Base-by-base conservation (phyloP, 2,797 vertebrate genomes). In the Manis pentadactyla region DNA sequence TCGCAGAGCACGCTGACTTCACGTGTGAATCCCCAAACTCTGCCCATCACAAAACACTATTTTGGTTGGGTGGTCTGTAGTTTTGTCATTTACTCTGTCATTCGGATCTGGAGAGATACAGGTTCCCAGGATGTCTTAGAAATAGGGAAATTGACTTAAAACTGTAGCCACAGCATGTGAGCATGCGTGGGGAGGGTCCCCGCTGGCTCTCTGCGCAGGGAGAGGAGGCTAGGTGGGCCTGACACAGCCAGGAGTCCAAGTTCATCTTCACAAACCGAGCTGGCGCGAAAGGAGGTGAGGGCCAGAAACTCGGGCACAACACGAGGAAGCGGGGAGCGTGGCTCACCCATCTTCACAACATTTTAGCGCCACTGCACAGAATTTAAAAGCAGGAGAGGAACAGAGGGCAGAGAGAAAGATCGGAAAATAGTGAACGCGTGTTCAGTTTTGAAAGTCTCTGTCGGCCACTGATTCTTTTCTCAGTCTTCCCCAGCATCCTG, bases 111-210 rank as follows among this genome's bases (percentile, higher is more conserved):
- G 17, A n/a, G 68, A 75, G 34, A 21, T 49, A 27, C 51, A 23
- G 14, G 29, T 6, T 46, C 46, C 46, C 46, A 23, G 53, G 14
- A 53, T 49, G 75, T 42, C 63, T 46, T 42, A 39, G 61, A 53
- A 34, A 42, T 37, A 13, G 23, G n/a, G 18, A 39, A 71, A 63
- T 34, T 49, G 23, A 51, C 69, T 57, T 71, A 17, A 68, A 39
- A 51, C 18, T n/a, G 11, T 1, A 29, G 37, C 37, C 18, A 37
- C 23, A 21, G 14, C 3, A 29, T 7, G 7, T 3, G 27, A 39
- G 23, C 13, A 31, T 29, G 2, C 0, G 2, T 6, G 19, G 25
- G 29, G 21, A 55, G 10, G n/a, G 12, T 34, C 8, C 14, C 15
- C 11, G 3, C 19, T 14, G 53, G 53, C 18, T 78, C 23, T 46